A percentile compares a stretch with the other conserved stretches of the same genome.
Conservation (phyloP, 2,888 invertebrate genomes). For the Antheraea assamensis region DNA sequence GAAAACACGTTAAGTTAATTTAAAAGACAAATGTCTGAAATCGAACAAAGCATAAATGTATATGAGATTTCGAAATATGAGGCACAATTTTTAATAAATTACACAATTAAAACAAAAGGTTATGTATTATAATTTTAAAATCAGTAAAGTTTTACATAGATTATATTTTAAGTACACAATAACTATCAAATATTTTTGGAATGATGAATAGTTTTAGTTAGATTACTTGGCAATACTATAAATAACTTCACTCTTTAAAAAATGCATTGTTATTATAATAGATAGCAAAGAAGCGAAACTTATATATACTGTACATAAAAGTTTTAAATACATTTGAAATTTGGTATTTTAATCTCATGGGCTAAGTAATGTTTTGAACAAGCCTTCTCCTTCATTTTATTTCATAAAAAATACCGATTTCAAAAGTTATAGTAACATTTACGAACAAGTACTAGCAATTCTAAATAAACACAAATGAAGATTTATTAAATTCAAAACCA, state of each 20-base stretch:
- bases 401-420: neutral
- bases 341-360: neutral
- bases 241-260: conserved; percentile 28
- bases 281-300: neutral
- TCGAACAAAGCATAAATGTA: neutral
- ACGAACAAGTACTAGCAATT: neutral
- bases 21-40: neutral
- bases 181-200: conserved; percentile 39
- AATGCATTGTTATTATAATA: conserved; percentile 15
- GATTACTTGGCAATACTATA: conserved; percentile 31
- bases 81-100: neutral
- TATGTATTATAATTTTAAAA: too few relatives aligned
- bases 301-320: neutral
- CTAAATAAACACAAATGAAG: neutral
- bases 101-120: neutral
- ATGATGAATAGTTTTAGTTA: conserved; percentile 33
- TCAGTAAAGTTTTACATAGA: neutral
- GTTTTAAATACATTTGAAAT: neutral
- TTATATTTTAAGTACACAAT: conserved; percentile 26
- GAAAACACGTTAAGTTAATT: neutral
- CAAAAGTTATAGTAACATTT: neutral
- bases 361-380: neutral
- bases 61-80: neutral
- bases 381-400: neutral
- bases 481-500: neutral